These are phyloP conservation scores for Apogon talboti DNA, from an alignment of 2,797 vertebrate species.

Conservation along the genomic window DNA sequence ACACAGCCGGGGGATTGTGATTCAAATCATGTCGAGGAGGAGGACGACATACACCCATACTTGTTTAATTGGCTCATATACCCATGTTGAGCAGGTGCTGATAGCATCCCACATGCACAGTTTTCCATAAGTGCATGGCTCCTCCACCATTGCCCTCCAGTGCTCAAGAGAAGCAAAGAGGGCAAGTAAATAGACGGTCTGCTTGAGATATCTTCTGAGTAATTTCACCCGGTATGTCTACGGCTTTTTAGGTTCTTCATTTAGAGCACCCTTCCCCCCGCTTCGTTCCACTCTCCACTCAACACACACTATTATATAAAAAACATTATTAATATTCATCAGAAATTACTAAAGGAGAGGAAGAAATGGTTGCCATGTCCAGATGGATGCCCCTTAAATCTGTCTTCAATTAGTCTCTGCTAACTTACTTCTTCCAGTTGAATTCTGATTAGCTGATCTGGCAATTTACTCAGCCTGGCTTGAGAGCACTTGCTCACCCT, in stretches of 20 bases:
- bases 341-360: slow-evolving; percentile 69
- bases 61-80: slow-evolving; percentile 74
- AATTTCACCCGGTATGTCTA: slow-evolving; percentile 63
- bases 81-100: slow-evolving; percentile 69
- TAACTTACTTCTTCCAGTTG: slow-evolving; percentile 81
- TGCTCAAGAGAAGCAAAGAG: slow-evolving; percentile 38
- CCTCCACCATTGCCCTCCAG: slow-evolving; percentile 19
- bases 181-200: slow-evolving; percentile 62
- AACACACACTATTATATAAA: slow-evolving; percentile 63
- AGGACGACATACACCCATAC: slow-evolving; percentile 63
- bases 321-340: slow-evolving; percentile 81
- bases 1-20: slow-evolving; percentile 45
- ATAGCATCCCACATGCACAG: slow-evolving; percentile 62
- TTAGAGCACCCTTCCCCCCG: slow-evolving; percentile 37
- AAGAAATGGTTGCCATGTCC: slow-evolving; percentile 51
- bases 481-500: slow-evolving; percentile 79
- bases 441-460: slow-evolving; percentile 85
- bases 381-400: slow-evolving; percentile 82
- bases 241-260: slow-evolving; percentile 66
- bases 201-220: slow-evolving; percentile 67
- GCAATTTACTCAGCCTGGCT: slow-evolving; percentile 76
- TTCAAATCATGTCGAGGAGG: slow-evolving; percentile 64
- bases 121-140: slow-evolving; percentile 55
- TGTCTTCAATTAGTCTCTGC: slow-evolving; percentile 82
- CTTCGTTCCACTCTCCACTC: not conserved